phyloP scores from a whole-genome alignment of 1,140 invertebrate genomes.

The Mactra quadrangularis region DNA sequence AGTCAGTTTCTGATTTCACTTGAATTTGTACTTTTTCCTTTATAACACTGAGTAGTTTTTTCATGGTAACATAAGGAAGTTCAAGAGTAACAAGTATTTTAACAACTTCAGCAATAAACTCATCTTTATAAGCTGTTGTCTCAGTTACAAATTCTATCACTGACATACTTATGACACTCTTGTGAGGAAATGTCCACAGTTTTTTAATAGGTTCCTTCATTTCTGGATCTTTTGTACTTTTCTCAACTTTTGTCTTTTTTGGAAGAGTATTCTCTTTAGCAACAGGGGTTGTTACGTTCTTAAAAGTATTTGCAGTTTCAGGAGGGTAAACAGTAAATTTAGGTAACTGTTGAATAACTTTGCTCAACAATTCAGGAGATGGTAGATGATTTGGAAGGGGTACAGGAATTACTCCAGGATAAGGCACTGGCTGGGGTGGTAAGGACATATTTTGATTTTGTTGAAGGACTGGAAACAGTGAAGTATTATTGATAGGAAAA shows the following conservation, averaged over 20 bases:
- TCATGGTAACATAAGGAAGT: constrained; percentile 55
- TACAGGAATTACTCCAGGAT: background rate
- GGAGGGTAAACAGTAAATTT: background rate
- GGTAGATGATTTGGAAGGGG: constrained; percentile 38
- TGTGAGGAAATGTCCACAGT: constrained; percentile 54
- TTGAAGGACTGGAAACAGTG: constrained; percentile 1
- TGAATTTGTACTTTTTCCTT: constrained; percentile 50
- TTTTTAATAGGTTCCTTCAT: constrained; percentile 51
- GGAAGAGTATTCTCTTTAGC: background rate
- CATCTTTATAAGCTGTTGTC: constrained; percentile 53
- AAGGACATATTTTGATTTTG: constrained; percentile 4
- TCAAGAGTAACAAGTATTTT: constrained; percentile 49
- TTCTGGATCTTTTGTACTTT: constrained; percentile 39
- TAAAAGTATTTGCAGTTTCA: background rate
- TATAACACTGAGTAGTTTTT: constrained; percentile 49
- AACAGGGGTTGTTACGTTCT: constrained; percentile 27
- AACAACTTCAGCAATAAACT: constrained; percentile 55
- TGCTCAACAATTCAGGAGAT: constrained; percentile 21
- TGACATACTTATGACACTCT: constrained; percentile 47
- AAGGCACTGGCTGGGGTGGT: background rate
- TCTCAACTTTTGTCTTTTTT: constrained; percentile 29
- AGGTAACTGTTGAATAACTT: constrained; percentile 41
- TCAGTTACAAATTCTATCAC: constrained; percentile 59
- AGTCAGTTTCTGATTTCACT: constrained; percentile 30
- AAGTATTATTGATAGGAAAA: constrained; percentile 17